These are phyloP conservation scores for Coelopa pilipes DNA, from an alignment of 2,888 invertebrate genomes.

Conservation along the genomic window DNA sequence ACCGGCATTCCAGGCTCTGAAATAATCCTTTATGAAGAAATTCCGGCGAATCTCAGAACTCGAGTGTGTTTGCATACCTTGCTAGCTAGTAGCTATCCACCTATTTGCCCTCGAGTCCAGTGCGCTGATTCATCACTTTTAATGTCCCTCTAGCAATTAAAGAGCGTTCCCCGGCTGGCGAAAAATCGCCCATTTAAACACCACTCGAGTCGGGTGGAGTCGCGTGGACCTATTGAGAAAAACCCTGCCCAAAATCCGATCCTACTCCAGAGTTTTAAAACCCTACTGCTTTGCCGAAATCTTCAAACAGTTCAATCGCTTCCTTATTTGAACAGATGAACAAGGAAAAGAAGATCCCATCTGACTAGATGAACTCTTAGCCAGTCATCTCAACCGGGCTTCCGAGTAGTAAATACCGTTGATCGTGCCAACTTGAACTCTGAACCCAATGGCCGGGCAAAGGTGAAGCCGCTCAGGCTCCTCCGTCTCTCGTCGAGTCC, in stretches of 20 bases:
- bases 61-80: constrained; percentile 6
- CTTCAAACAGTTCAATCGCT: background rate
- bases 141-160: background rate
- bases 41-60: constrained; percentile 32
- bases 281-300: too few species aligned
- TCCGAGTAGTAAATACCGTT: background rate
- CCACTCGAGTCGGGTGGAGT: background rate
- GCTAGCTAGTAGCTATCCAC: background rate
- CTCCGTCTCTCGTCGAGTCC: background rate
- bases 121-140: background rate
- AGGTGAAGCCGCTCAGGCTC: constrained; percentile 12
- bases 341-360: too few species aligned
- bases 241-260: background rate
- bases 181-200: background rate
- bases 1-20: constrained; percentile 34
- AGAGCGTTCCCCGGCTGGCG: background rate
- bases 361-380: too few species aligned
- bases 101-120: background rate
- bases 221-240: background rate
- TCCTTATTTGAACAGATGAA: too few species aligned
- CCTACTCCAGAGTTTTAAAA: too few species aligned
- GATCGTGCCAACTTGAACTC: constrained; percentile 12
- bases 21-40: constrained; percentile 39
- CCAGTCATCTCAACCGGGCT: background rate
- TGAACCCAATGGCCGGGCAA: background rate